Percentiles rank a stretch among this genome's conserved stretches.
phyloP scores from a whole-genome alignment of 2,888 invertebrate genomes.

The Cotesia congregata region DNA sequence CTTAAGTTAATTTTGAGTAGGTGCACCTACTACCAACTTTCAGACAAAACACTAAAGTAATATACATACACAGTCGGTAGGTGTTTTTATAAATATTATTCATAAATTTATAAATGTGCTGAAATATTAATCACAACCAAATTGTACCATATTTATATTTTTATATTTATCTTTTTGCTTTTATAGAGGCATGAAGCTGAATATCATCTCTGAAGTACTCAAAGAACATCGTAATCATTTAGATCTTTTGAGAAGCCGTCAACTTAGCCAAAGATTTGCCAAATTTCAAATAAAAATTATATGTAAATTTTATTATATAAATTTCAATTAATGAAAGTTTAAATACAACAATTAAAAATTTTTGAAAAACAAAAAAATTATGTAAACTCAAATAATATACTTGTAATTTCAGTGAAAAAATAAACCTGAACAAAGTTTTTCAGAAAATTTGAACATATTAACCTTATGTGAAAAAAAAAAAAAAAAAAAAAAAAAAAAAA shows the following conservation, averaged over 20 bases:
- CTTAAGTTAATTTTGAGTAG: too few species aligned
- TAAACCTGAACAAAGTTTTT: slow-evolving; percentile 43
- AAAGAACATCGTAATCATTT: too few species aligned
- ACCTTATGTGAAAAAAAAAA: slow-evolving; percentile 14
- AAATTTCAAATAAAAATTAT: slow-evolving; percentile 3
- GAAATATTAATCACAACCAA: too few species aligned
- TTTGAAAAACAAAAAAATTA: slow-evolving; percentile 42
- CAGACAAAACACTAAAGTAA: too few species aligned
- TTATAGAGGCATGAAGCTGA: too few species aligned
- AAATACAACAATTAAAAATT: background rate
- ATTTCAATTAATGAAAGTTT: background rate
- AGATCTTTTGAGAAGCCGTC: background rate
- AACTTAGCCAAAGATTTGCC: slow-evolving; percentile 12
- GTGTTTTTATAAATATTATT: too few species aligned
- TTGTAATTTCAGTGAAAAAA: slow-evolving; percentile 52
- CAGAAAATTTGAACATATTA: slow-evolving; percentile 24
- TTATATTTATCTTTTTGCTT: too few species aligned
- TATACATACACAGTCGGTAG: too few species aligned
- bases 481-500: slow-evolving; percentile 30
- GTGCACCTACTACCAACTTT: too few species aligned
- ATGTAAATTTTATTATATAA: background rate
- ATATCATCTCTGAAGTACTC: too few species aligned
- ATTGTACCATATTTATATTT: too few species aligned
- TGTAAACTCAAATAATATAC: slow-evolving; percentile 49
- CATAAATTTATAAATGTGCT: too few species aligned